Evolutionary conservation across 2,797 vertebrate species (phyloP).

Genomic region (Mastacembelus armatus): DNA sequence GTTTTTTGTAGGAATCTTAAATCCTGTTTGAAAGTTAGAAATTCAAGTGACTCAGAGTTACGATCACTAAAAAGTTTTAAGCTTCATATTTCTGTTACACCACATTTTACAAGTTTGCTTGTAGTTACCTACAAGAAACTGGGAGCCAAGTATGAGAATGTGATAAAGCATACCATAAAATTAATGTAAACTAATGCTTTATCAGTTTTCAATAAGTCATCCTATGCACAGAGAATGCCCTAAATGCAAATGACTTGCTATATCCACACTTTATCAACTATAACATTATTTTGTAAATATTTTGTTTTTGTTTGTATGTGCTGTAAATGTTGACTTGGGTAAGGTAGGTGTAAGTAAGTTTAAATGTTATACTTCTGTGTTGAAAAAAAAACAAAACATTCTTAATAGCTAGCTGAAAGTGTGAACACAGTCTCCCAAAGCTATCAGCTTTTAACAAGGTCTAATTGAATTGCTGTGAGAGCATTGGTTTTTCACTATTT

Average conservation of each 20-base stretch:
- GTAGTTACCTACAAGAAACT: too few relatives aligned
- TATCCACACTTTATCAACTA: too few relatives aligned
- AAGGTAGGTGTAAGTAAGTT: constrained; percentile 43
- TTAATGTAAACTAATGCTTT: too few relatives aligned
- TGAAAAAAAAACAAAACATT: constrained; percentile 52
- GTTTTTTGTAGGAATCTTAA: not conserved
- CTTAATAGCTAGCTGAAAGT: constrained; percentile 76
- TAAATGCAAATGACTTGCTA: constrained; percentile 44
- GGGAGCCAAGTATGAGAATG: too few relatives aligned
- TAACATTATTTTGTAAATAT: too few relatives aligned
- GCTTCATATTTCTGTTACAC: too few relatives aligned
- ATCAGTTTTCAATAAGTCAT: not conserved
- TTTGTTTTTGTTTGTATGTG: constrained; percentile 28
- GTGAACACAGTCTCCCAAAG: constrained; percentile 82
- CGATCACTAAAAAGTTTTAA: too few relatives aligned
- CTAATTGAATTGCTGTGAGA: constrained; percentile 86
- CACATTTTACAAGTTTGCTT: too few relatives aligned
- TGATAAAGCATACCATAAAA: too few relatives aligned
- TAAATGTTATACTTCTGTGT: constrained; percentile 48
- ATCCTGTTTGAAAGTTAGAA: too few relatives aligned
- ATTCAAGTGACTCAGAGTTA: not conserved
- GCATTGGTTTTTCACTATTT: constrained; percentile 82
- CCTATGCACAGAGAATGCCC: constrained; percentile 30
- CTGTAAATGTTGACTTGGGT: constrained; percentile 19
- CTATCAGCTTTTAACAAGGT: constrained; percentile 83